Evolutionary conservation across 1,140 invertebrate genomes (phyloP).

Genomic region (Drosophila sucinea): DNA sequence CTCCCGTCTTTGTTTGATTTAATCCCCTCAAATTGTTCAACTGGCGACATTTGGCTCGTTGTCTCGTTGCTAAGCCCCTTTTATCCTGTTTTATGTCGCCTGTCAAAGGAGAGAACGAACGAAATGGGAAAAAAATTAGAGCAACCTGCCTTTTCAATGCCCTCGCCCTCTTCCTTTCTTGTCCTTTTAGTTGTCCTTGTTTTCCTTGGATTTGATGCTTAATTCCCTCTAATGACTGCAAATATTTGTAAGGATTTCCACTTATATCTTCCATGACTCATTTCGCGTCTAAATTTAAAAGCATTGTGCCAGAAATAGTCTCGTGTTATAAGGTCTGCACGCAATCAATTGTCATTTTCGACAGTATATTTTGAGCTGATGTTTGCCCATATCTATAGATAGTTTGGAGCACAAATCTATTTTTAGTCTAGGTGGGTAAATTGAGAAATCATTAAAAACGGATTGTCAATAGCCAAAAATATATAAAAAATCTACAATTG

Average conservation of each 20-base stretch:
- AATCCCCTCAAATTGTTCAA: conserved; percentile 61
- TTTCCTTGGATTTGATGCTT: conserved; percentile 49
- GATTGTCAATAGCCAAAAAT: not conserved
- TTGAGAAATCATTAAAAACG: conserved; percentile 1
- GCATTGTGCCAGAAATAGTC: conserved; percentile 55
- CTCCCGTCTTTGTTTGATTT: conserved; percentile 29
- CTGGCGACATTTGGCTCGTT: conserved; percentile 32
- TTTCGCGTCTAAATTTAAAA: conserved; percentile 63
- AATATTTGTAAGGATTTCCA: conserved; percentile 72
- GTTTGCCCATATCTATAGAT: conserved; percentile 45
- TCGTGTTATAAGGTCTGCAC: conserved; percentile 50
- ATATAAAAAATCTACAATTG: not conserved
- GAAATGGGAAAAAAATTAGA: conserved; percentile 55
- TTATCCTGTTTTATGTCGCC: conserved; percentile 74
- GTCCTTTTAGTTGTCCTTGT: conserved; percentile 23
- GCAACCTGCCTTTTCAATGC: conserved; percentile 57
- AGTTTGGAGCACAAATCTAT: conserved; percentile 42
- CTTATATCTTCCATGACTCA: conserved; percentile 52
- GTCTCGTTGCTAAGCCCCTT: conserved; percentile 49
- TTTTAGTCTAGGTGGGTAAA: conserved; percentile 28
- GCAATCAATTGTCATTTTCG: conserved; percentile 76
- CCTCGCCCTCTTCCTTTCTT: conserved; percentile 15
- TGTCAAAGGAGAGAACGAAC: conserved; percentile 45
- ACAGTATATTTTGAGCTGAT: conserved; percentile 71
- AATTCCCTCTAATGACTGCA: conserved; percentile 72